Percentiles rank a stretch among this genome's conserved stretches.
phyloP scores from a whole-genome alignment of 2,113 vertebrate species.

The Coryphaenoides rupestris region DNA sequence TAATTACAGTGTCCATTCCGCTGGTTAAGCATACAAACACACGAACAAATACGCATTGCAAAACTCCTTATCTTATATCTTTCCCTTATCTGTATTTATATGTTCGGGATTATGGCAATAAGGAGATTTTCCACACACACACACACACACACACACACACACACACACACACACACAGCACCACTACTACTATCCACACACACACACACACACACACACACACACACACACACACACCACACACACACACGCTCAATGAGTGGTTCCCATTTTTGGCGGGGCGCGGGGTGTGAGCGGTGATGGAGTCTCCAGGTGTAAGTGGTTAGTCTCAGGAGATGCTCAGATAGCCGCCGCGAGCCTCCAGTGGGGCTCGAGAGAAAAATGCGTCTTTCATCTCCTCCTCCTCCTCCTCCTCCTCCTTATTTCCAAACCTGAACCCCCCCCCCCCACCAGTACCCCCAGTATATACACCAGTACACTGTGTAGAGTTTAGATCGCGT shows the following conservation, averaged over 20 bases:
- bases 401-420: too few species aligned
- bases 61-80: slow-evolving; percentile 5
- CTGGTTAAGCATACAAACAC: background rate
- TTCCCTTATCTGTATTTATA: slow-evolving; percentile 13
- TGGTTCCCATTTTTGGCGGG: slow-evolving; percentile 20
- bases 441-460: slow-evolving; percentile 34
- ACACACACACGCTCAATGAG: background rate
- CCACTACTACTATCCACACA: too few species aligned
- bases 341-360: slow-evolving; percentile 41
- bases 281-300: slow-evolving; percentile 13
- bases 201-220: too few species aligned
- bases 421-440: slow-evolving; percentile 45
- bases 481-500: too few species aligned
- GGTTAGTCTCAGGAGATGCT: slow-evolving; percentile 52
- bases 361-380: slow-evolving; percentile 36
- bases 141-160: slow-evolving; percentile 1
- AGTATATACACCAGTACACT: background rate
- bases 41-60: background rate
- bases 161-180: too few species aligned
- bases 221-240: slow-evolving; percentile 9
- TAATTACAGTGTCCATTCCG: too few species aligned
- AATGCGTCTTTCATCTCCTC: slow-evolving; percentile 50
- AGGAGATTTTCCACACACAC: slow-evolving; percentile 9
- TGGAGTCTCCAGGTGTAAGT: slow-evolving; percentile 51
- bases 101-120: slow-evolving; percentile 21